Conservation (phyloP, 2,797 vertebrate genomes). For the Lagodon rhomboides region DNA sequence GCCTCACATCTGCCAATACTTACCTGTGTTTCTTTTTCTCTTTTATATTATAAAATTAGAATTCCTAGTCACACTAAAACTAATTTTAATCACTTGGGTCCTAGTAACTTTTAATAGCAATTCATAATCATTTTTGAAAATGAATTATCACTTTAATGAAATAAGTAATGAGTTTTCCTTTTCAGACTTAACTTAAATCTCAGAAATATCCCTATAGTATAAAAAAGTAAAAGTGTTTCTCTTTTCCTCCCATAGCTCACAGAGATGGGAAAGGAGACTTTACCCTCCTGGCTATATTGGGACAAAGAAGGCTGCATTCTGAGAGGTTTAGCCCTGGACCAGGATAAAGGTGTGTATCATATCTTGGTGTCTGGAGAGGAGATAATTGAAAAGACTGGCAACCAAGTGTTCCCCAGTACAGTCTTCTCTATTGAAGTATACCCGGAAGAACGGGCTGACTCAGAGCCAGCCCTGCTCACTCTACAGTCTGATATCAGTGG, state of each 20-base stretch:
- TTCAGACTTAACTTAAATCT: slow-evolving; percentile 14
- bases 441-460: slow-evolving; percentile 93
- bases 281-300: slow-evolving; percentile 94
- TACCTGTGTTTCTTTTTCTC: slow-evolving; percentile 5
- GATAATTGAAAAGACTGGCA: slow-evolving; percentile 80
- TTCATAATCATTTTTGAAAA: slow-evolving; percentile 14
- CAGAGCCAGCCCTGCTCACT: slow-evolving; percentile 86
- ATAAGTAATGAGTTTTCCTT: slow-evolving; percentile 15
- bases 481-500: slow-evolving; percentile 84
- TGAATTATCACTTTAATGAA: slow-evolving; percentile 25
- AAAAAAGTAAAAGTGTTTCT: slow-evolving; percentile 43
- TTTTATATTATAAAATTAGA: neutral
- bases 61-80: neutral
- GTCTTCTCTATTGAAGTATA: slow-evolving; percentile 95
- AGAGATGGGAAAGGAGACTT: slow-evolving; percentile 90
- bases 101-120: slow-evolving; percentile 1
- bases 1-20: neutral
- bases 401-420: slow-evolving; percentile 84
- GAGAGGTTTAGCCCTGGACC: slow-evolving; percentile 92
- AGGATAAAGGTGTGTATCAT: slow-evolving; percentile 94
- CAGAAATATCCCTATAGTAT: slow-evolving; percentile 20
- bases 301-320: slow-evolving; percentile 85
- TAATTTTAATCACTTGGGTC: slow-evolving; percentile 3
- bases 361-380: slow-evolving; percentile 88
- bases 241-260: slow-evolving; percentile 84